Percentiles rank a stretch among this genome's conserved stretches.
phyloP scores from a whole-genome alignment of 1,140 invertebrate genomes.

The Neelides sp. region DNA sequence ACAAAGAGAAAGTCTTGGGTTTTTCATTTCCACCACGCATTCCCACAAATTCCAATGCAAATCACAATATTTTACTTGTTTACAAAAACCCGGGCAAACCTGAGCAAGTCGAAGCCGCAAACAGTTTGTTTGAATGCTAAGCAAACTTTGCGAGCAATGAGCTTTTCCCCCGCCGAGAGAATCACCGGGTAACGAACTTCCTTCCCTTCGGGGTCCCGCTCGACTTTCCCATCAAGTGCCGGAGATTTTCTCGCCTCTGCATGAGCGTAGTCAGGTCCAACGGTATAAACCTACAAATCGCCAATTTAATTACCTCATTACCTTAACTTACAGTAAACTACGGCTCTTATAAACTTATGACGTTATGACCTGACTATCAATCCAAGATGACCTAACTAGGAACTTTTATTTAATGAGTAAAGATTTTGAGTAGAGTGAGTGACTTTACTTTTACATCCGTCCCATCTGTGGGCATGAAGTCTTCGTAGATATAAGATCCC shows the following conservation, averaged over 20 bases:
- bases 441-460: conserved; percentile 73
- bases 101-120: conserved; percentile 95
- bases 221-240: conserved; percentile 94
- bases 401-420: too few relatives aligned
- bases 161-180: conserved; percentile 90
- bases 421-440: too few relatives aligned
- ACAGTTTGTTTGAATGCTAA: conserved; percentile 98
- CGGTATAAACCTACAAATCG: conserved; percentile 53
- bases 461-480: conserved; percentile 99
- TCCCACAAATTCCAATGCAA: too few relatives aligned
- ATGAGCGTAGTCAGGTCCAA: conserved; percentile 97
- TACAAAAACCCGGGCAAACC: conserved; percentile 39
- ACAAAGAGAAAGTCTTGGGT: background rate
- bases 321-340: too few relatives aligned
- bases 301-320: background rate
- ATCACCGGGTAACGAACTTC: conserved; percentile 96
- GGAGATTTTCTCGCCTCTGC: conserved; percentile 98
- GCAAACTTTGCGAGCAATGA: conserved; percentile 97
- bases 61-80: conserved; percentile 11
- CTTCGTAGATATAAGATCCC: conserved; percentile 98
- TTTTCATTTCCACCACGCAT: too few relatives aligned
- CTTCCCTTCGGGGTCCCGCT: conserved; percentile 94
- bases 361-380: too few relatives aligned
- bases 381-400: too few relatives aligned
- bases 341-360: too few relatives aligned